These are phyloP conservation scores for Paedocypris sp. DNA, from an alignment of 2,113 vertebrate species.

Conservation along the genomic window DNA sequence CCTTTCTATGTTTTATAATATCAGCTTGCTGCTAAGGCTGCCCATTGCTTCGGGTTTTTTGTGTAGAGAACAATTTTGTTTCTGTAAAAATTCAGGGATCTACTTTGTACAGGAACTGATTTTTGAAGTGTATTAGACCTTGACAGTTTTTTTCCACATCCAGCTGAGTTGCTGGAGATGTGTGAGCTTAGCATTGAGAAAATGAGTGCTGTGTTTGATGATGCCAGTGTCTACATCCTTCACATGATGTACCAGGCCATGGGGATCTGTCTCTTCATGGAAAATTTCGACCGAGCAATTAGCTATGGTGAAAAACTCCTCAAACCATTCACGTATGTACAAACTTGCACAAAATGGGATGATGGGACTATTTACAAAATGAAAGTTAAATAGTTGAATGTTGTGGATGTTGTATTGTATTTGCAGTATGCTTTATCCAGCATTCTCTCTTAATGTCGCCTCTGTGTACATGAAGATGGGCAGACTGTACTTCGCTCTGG, in stretches of 20 bases:
- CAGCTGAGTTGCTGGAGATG: conserved; percentile 84
- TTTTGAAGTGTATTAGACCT: conserved; percentile 41
- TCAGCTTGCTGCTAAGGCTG: too few relatives aligned
- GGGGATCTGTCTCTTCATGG: conserved; percentile 83
- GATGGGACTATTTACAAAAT: neutral
- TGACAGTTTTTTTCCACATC: conserved; percentile 73
- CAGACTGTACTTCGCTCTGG: conserved; percentile 69
- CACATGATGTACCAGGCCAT: conserved; percentile 99
- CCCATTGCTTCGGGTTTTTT: too few relatives aligned
- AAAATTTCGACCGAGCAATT: conserved; percentile 74
- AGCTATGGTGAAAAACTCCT: conserved; percentile 82
- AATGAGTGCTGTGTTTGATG: conserved; percentile 80
- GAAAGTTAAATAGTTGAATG: neutral
- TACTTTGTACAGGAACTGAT: too few relatives aligned
- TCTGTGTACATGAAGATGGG: conserved; percentile 93
- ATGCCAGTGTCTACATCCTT: conserved; percentile 85
- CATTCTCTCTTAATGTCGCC: conserved; percentile 86
- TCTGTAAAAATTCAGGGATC: too few relatives aligned
- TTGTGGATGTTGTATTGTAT: neutral
- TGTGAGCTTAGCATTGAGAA: conserved; percentile 87
- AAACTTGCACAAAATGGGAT: neutral
- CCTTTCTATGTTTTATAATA: too few relatives aligned
- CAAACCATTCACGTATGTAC: conserved; percentile 73
- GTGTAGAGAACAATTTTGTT: too few relatives aligned
- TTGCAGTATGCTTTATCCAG: conserved; percentile 77